Conservation (phyloP, 2,888 invertebrate species). For the Chromoteleia sp. region DNA sequence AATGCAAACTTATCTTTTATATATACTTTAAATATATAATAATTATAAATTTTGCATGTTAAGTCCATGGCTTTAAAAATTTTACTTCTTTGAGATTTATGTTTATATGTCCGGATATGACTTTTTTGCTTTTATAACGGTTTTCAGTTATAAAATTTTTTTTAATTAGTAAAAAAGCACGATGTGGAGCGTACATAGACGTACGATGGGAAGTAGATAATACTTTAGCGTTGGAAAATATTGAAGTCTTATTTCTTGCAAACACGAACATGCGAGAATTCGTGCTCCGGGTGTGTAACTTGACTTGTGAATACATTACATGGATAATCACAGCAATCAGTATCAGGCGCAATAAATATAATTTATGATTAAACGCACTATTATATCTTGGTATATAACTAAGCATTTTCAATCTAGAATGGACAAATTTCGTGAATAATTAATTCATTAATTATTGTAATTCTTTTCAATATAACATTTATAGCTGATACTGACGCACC, state of each 20-base stretch:
- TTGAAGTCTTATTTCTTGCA: constrained; percentile 67
- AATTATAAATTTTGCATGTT: constrained; percentile 16
- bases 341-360: constrained; percentile 65
- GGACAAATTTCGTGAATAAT: constrained; percentile 15
- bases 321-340: constrained; percentile 67
- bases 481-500: background rate
- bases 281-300: constrained; percentile 69
- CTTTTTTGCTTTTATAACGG: constrained; percentile 24
- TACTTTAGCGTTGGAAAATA: constrained; percentile 62
- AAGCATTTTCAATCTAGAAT: constrained; percentile 25
- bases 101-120: constrained; percentile 45
- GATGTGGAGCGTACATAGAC: constrained; percentile 28
- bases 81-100: constrained; percentile 20
- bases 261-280: constrained; percentile 70
- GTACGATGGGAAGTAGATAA: constrained; percentile 67
- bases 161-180: constrained; percentile 55
- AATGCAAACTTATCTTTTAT: background rate
- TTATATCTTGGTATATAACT: constrained; percentile 6
- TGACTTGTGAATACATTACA: constrained; percentile 69
- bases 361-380: constrained; percentile 56
- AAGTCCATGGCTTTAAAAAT: background rate
- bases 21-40: constrained; percentile 8
- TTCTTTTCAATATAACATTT: background rate
- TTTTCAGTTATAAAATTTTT: constrained; percentile 42
- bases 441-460: background rate